Evolutionary conservation across 1,140 invertebrate species (phyloP), one percentile per base, ranked within the genome.

Genomic region (Macrobrachium rosenbergii): DNA sequence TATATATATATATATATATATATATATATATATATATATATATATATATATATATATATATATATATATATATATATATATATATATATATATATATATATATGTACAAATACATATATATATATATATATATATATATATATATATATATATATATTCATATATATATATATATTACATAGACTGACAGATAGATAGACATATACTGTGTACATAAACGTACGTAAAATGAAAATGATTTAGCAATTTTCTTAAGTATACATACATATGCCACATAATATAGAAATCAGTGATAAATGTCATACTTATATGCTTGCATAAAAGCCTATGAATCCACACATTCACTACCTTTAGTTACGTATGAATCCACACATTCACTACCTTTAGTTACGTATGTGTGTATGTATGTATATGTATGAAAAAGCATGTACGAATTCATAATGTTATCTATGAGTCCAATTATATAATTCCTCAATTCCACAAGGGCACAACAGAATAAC

Each of bases 121-220:
- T 23, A 80, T n/a, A 80, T 62, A n/a, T 11, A 80, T 63, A 17
- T 21, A 60, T 37, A 28, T 62, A 62, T 64, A 64, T 43, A 64
- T 45, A 64, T 43, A 81, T 16, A 64, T 64, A 64, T 64, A 64
- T 43, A 64, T 64, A 81, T 45, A 81, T 64, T 64, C 17, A 81
- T 28, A 80, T 63, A 80, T 63, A 80, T 63, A 80, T 28, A 80
- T 63, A 80, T 63, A 62, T 1, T 63, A 80, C 28, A 80, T 63
- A 80, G 37, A 80, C 5, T 19, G 7, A 52, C 6, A 52, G 52
- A 52, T 52, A 52, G 52, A 52, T 8, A 52, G 52, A 52, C 12
- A 52, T 2, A 12, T 52, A 2, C 12, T 2, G 12, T 5, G 12
- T 8, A 52, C 12, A 52, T 52, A 52, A 52, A 52, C 12, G 6